Evolutionary conservation across 2,113 vertebrate genomes (phyloP), one percentile per base, ranked within the genome.

Genomic region (Paraplagusia blochii): DNA sequence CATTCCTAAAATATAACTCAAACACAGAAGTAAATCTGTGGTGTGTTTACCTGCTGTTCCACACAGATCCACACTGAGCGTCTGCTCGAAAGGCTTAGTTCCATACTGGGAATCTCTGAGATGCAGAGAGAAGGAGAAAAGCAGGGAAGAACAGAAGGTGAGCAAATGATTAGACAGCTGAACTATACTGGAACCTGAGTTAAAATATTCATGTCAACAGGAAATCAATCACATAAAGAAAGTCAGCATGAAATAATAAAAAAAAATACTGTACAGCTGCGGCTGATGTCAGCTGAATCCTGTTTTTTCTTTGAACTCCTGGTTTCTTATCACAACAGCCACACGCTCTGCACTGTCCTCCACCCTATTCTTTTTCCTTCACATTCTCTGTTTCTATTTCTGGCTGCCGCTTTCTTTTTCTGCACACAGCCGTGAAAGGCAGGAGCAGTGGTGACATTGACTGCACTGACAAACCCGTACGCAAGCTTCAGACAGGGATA

Each of bases 21-120:
- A 66, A 57, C 9, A 17, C 8, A 0, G 10, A 9, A 9, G 14
- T 1, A 7, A 35, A 45, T 19, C 12, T 9, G 38, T 39, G 14
- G 0, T 34, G 52, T 12, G 14, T 84, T 87, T 91, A 99, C 97
- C 97, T 93, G 97, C 97, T 0, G 97, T 99, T 79, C 97, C 97
- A 63, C 95, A 97, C 53, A 99, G 90, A 73, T 99, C 97, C 87
- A 99, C 93, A 0, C 90, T 90, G 79, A 99, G 88, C 54, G 91
- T 89, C 65, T 94, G 92, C 87, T 98, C 97, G 42, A 95, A 98
- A 68, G 84, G 89, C 82, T 93, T 94, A 88, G 88, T 94, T 83
- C 79, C 63, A 66, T 63, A 90, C 82, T 88, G 89, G 1, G 79
- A 52, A 58, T 89, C 89, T 80, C 90, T 90, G 85, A 42, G 36